Evolutionary conservation across 2,113 vertebrate species (phyloP).

Genomic region (Rhineura floridana): DNA sequence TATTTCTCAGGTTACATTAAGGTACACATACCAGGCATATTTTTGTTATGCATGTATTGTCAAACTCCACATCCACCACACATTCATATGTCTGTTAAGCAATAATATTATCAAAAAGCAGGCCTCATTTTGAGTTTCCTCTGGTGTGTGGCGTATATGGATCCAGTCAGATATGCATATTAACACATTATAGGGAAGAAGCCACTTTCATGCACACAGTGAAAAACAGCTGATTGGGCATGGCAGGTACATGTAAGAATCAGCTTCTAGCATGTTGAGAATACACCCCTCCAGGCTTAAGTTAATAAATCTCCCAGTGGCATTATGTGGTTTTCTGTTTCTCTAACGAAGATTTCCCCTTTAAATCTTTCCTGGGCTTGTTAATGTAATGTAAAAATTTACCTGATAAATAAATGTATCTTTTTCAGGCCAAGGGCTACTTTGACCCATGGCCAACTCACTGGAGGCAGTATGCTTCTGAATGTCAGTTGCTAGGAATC

Average conservation of each 20-base stretch:
- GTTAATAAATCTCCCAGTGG: background rate
- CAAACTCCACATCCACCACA: background rate
- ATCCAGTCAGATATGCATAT: background rate
- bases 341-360: background rate
- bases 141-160: background rate
- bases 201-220: background rate
- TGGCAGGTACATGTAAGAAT: background rate
- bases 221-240: background rate
- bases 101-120: background rate
- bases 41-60: background rate
- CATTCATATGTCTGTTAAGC: background rate
- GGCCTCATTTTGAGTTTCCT: background rate
- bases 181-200: too few relatives aligned
- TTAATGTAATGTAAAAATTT: background rate
- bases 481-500: too few relatives aligned
- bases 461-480: too few relatives aligned
- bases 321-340: background rate
- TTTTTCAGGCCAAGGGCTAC: too few relatives aligned
- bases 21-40: background rate
- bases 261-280: background rate
- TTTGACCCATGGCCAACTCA: too few relatives aligned
- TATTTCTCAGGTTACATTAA: background rate
- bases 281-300: constrained; percentile 15
- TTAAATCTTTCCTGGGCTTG: background rate
- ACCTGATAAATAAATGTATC: background rate